Evolutionary conservation across 2,888 invertebrate genomes (phyloP), one percentile per base, ranked within the genome.

Genomic region (Microctonus hyperodae): DNA sequence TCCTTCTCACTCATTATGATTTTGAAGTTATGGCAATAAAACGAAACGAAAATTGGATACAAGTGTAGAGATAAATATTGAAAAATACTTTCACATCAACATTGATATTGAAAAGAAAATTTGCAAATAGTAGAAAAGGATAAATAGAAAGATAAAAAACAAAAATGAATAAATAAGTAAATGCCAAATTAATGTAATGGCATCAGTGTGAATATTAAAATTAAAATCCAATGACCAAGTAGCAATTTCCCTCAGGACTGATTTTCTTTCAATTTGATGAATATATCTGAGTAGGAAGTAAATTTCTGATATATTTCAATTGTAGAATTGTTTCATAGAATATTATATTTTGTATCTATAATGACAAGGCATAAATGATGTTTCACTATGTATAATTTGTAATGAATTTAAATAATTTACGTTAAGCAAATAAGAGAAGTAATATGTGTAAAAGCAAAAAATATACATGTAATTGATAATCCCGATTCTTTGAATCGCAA

Each of bases 221-320:
- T n/a, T 28, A 25, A 48, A 23, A 56, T 44, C 11, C 20, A 64
- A 56, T 33, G 31, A 56, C 48, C 48, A 56, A 50, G 16, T 31
- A 55, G 40, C 59, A 59, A 51, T 57, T 64, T 50, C 64, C 56
- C 44, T n/a, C n/a, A 57, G 33, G 44, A 64, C 56, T 48, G 22
- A 48, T 6, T 25, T 33, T 20, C 51, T 57, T 64, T 23, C 48
- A 48, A 25, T 50, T 13, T 31, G 4, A 11, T 20, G 16, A 28
- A 48, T 48, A 63, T 28, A 63, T 55, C 55, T 20, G 55, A 44
- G 10, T 28, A 56, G 35, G 20, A 63, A 63, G n/a, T 0, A 23
- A 28, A 31, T 33, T n/a, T 28, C 31, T 55, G 31, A 23, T 28
- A 33, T 11, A n/a, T 28, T n/a, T 23, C n/a, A 22, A 11, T 31